A percentile compares a stretch with the other conserved stretches of the same genome.
Evolutionary conservation across 30 jellyfish, hydroid and myxozoan genomes (phyloP).

Genomic region (Aurelia sp.): DNA sequence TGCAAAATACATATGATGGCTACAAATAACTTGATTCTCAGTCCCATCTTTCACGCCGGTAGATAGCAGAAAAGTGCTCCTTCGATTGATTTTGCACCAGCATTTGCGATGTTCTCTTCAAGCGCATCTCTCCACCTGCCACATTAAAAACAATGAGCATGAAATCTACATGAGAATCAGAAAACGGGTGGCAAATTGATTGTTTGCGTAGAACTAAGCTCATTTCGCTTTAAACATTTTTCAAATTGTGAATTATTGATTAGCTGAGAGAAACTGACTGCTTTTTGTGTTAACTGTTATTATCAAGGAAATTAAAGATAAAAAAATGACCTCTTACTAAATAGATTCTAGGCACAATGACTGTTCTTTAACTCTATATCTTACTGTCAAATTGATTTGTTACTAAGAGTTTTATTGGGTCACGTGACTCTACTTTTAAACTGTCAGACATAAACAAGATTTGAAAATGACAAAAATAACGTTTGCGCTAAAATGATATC

Average conservation of each 20-base stretch:
- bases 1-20: constrained; percentile 37
- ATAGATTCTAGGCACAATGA: no score
- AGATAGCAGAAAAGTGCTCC: not conserved
- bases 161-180: constrained; percentile 54
- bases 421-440: no score
- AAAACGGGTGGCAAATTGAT: constrained; percentile 54
- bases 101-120: constrained; percentile 1
- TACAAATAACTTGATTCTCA: constrained; percentile 13
- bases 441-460: no score
- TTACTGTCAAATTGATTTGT: no score
- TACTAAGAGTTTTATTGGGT: no score
- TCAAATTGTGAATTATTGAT: constrained; percentile 32
- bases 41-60: constrained; percentile 6
- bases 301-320: no score
- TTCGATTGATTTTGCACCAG: not conserved
- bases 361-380: no score
- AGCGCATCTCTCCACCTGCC: constrained; percentile 49
- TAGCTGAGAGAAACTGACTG: not conserved
- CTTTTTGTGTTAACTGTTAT: no score
- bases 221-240: not conserved
- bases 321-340: no score
- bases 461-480: no score
- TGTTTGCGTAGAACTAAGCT: constrained; percentile 7
- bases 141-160: not conserved
- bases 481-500: no score